phyloP scores from a whole-genome alignment of 2,888 invertebrate species.

The Zygothrica quintamaculata region DNA sequence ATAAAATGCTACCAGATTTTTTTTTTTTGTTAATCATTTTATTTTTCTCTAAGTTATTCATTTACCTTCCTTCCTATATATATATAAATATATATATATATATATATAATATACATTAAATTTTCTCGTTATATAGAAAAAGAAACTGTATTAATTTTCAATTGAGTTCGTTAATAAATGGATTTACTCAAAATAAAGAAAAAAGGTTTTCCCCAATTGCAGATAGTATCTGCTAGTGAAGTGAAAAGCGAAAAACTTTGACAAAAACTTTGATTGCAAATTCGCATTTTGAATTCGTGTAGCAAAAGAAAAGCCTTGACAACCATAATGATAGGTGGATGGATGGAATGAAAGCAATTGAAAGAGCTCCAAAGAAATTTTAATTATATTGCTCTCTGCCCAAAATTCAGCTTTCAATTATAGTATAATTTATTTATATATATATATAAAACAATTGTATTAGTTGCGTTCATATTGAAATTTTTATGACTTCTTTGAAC shows the following conservation, averaged over 20 bases:
- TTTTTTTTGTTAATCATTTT: constrained; percentile 47
- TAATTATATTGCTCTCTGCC: neutral
- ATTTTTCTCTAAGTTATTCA: constrained; percentile 23
- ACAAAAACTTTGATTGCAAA: constrained; percentile 13
- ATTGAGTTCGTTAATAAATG: constrained; percentile 44
- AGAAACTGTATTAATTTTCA: constrained; percentile 33
- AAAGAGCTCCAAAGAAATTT: neutral
- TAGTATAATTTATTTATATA: no score
- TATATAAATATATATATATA: no score
- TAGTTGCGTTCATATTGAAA: no score
- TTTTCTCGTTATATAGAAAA: neutral
- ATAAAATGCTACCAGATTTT: constrained; percentile 44
- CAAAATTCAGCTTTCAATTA: neutral
- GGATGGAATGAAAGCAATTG: no score
- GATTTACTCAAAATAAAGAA: constrained; percentile 8
- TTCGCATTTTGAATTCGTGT: neutral
- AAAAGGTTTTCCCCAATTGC: constrained; percentile 38
- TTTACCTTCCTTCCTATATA: neutral
- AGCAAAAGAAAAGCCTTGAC: constrained; percentile 1
- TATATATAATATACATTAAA: neutral
- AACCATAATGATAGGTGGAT: neutral
- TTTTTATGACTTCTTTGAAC: no score
- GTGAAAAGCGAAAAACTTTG: constrained; percentile 36
- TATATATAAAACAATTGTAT: no score
- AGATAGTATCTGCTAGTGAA: constrained; percentile 5